Percentiles rank a stretch among this genome's conserved stretches.
phyloP scores from a whole-genome alignment of 2,113 vertebrate genomes.

The Atractosteus spatula region DNA sequence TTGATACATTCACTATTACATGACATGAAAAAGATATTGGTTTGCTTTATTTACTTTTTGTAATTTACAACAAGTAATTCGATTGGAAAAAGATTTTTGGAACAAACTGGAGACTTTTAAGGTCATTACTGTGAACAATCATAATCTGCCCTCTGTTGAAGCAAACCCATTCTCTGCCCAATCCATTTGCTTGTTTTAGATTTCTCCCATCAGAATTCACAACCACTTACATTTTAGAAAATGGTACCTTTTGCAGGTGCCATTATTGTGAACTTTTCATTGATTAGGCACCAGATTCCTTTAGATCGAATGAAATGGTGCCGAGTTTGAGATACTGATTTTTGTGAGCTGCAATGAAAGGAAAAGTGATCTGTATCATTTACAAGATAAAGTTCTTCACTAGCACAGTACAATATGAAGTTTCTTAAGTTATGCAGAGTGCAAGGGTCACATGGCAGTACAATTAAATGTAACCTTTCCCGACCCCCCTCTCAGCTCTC shows the following conservation, averaged over 20 bases:
- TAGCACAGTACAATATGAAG: neutral
- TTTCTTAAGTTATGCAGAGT: neutral
- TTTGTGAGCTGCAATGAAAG: neutral
- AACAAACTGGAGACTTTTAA: no score
- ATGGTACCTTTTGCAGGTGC: slow-evolving; percentile 6
- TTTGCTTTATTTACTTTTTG: no score
- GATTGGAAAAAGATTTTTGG: no score
- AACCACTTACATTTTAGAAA: no score
- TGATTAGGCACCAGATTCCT: slow-evolving; percentile 14
- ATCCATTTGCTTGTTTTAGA: no score
- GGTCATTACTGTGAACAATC: no score
- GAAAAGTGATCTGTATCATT: slow-evolving; percentile 1
- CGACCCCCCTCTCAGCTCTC: slow-evolving; percentile 76
- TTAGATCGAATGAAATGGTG: neutral
- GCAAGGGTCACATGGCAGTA: slow-evolving; percentile 39
- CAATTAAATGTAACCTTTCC: slow-evolving; percentile 85
- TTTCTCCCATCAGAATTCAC: no score
- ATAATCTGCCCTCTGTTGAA: no score
- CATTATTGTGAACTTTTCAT: slow-evolving; percentile 16
- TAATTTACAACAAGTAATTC: no score
- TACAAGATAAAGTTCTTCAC: neutral
- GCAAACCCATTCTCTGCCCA: no score
- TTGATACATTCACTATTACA: no score
- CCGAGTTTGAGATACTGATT: neutral
- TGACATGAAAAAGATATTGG: no score